phyloP scores from a whole-genome alignment of 2,797 vertebrate genomes.

The Thalassophryne amazonica region DNA sequence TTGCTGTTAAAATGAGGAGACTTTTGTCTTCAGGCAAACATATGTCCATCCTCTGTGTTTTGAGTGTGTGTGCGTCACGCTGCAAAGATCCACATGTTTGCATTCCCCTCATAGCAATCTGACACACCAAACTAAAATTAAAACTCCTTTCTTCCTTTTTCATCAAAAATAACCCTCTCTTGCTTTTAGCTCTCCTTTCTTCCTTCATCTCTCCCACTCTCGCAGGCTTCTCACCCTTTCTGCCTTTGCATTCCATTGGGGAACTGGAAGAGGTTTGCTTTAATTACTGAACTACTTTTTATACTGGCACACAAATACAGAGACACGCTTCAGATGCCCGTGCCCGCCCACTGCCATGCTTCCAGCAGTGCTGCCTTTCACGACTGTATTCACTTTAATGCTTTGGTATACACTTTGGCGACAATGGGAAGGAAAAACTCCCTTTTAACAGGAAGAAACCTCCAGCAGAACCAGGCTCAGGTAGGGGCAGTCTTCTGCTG shows the following conservation, averaged over 20 bases:
- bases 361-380: conserved; percentile 37
- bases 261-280: conserved; percentile 61
- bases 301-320: conserved; percentile 47
- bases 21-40: conserved; percentile 29
- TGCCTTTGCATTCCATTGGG: conserved; percentile 45
- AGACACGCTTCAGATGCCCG: conserved; percentile 56
- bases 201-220: conserved; percentile 43
- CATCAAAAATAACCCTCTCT: conserved; percentile 53
- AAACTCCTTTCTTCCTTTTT: conserved; percentile 47
- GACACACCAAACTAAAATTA: conserved; percentile 57
- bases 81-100: conserved; percentile 40
- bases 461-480: too few species aligned
- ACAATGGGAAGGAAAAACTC: not conserved
- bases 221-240: conserved; percentile 39
- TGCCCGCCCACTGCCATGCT: conserved; percentile 45
- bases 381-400: not conserved
- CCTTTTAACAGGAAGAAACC: too few species aligned
- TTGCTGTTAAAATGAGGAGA: conserved; percentile 31
- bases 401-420: not conserved
- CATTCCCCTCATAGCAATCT: conserved; percentile 44
- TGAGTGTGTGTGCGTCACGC: not conserved
- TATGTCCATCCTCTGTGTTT: not conserved
- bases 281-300: conserved; percentile 74
- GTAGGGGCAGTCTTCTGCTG: too few species aligned
- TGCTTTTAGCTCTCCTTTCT: conserved; percentile 55